These are phyloP conservation scores for Lepidochrysops patricia DNA, from an alignment of 2,888 invertebrate species.

Conservation along the genomic window DNA sequence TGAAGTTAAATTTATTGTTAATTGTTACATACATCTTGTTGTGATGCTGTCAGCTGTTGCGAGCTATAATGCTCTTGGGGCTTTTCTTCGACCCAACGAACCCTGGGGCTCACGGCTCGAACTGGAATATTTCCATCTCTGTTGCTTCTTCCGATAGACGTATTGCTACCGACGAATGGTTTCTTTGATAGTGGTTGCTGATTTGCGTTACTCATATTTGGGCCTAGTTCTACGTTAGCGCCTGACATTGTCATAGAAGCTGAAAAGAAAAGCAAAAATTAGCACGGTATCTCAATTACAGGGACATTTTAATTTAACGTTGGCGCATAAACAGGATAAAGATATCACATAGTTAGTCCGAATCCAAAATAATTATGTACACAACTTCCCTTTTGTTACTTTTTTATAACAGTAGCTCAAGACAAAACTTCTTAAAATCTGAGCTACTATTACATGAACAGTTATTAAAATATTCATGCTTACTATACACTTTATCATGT, in stretches of 20 bases:
- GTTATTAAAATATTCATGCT: slow-evolving; percentile 33
- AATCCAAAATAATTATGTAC: slow-evolving; percentile 23
- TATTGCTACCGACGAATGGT: slow-evolving; percentile 69
- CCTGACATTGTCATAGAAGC: slow-evolving; percentile 82
- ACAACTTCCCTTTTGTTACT: slow-evolving; percentile 36
- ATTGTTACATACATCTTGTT: slow-evolving; percentile 56
- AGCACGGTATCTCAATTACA: neutral
- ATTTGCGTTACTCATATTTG: slow-evolving; percentile 58
- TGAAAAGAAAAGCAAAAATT: slow-evolving; percentile 47
- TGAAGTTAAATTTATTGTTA: neutral
- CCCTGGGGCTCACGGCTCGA: slow-evolving; percentile 67
- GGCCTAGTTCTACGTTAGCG: slow-evolving; percentile 72
- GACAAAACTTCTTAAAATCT: neutral
- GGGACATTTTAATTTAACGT: slow-evolving; percentile 8
- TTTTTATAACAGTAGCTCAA: neutral
- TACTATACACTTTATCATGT: slow-evolving; percentile 58
- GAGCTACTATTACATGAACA: neutral
- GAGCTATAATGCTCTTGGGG: slow-evolving; percentile 52
- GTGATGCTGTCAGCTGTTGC: slow-evolving; percentile 57
- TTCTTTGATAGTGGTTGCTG: slow-evolving; percentile 66
- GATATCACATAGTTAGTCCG: slow-evolving; percentile 30
- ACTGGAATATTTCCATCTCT: slow-evolving; percentile 68
- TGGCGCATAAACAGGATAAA: slow-evolving; percentile 52
- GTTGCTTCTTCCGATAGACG: slow-evolving; percentile 60
- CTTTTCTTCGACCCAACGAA: slow-evolving; percentile 68